Evolutionary conservation across 2,797 vertebrate genomes (phyloP).

Genomic region (Leptoclinus maculatus): DNA sequence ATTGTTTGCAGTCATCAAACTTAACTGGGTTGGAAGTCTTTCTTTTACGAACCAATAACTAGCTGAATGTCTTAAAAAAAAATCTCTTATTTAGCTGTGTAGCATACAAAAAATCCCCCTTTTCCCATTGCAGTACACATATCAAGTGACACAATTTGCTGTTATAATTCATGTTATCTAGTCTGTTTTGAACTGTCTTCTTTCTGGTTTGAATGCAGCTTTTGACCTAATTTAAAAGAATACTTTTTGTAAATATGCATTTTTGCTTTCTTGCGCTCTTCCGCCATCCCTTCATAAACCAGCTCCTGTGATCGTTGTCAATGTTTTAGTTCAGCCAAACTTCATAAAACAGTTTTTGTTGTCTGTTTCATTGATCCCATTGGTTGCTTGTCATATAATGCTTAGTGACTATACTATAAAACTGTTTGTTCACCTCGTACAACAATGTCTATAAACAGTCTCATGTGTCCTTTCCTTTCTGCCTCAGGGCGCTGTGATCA

Average conservation of each 20-base stretch:
- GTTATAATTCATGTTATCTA: background rate
- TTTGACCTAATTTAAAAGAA: background rate
- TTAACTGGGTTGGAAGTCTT: conserved; percentile 22
- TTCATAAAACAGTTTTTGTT: background rate
- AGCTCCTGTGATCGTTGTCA: background rate
- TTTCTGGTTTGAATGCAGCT: background rate
- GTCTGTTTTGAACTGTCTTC: background rate
- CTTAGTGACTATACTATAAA: background rate
- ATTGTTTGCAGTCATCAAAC: conserved; percentile 38
- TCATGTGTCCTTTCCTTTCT: conserved; percentile 30
- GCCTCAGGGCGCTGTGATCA: conserved; percentile 96
- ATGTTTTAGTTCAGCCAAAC: background rate
- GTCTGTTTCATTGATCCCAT: background rate
- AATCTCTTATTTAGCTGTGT: background rate
- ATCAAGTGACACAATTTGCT: background rate
- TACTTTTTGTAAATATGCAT: no score
- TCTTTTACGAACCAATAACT: background rate
- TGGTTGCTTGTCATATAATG: background rate
- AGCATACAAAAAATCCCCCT: background rate
- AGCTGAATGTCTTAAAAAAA: conserved; percentile 1
- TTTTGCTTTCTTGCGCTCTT: background rate
- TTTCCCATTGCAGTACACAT: background rate
- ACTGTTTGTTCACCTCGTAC: background rate
- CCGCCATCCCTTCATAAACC: background rate
- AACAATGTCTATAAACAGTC: conserved; percentile 7